Percentiles rank a stretch among this genome's conserved stretches.
phyloP scores from a whole-genome alignment of 2,888 invertebrate genomes.

The Marasmarcha lunaedactyla region DNA sequence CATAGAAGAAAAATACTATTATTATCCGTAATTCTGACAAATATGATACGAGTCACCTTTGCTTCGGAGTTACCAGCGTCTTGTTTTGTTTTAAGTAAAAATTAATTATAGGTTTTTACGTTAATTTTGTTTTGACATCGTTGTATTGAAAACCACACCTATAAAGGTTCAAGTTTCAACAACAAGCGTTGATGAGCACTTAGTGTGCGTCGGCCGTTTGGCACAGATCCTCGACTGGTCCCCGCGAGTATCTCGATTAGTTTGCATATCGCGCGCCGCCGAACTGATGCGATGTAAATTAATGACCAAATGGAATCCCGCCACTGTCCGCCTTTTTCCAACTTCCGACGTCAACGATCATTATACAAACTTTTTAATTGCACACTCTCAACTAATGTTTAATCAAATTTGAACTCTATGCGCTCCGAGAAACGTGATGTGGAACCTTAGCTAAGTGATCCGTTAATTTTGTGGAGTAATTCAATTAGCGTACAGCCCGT shows the following conservation, averaged over 20 bases:
- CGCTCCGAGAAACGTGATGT: constrained; percentile 5
- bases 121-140: too few relatives aligned
- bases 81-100: too few relatives aligned
- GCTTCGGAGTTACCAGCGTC: too few relatives aligned
- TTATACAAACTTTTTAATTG: constrained; percentile 17
- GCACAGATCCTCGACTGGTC: constrained; percentile 30
- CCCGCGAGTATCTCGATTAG: constrained; percentile 51
- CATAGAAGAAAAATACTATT: too few relatives aligned
- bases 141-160: too few relatives aligned
- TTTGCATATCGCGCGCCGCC: constrained; percentile 58
- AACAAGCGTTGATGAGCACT: constrained; percentile 1
- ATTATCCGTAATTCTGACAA: too few relatives aligned
- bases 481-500: constrained; percentile 42
- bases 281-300: constrained; percentile 50
- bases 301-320: constrained; percentile 53
- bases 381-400: constrained; percentile 17
- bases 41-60: too few relatives aligned
- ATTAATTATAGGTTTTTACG: too few relatives aligned
- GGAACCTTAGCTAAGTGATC: not conserved
- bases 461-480: constrained; percentile 42
- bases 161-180: too few relatives aligned
- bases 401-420: constrained; percentile 31
- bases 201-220: constrained; percentile 11
- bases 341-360: constrained; percentile 30
- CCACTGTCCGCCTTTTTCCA: constrained; percentile 30